Percentiles rank a stretch among this genome's conserved stretches.
These are phyloP conservation scores for Griposia aprilina DNA, from an alignment of 2,888 invertebrate genomes.

Conservation along the genomic window DNA sequence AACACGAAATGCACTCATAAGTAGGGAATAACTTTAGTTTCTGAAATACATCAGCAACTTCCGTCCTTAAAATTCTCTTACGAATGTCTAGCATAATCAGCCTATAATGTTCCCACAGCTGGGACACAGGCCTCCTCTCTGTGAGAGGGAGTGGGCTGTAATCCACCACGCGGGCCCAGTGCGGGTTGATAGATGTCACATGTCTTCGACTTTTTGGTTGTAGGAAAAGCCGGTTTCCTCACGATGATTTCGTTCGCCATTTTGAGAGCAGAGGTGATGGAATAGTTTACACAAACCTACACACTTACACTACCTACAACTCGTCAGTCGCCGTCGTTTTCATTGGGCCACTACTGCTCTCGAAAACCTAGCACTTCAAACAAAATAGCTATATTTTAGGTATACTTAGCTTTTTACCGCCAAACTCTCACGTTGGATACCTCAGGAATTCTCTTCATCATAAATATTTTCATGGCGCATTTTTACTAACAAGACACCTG, in stretches of 20 bases:
- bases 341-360: not conserved
- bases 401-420: not conserved
- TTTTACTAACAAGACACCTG: constrained; percentile 49
- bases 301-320: too few relatives aligned
- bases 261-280: not conserved
- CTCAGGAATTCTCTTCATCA: constrained; percentile 27
- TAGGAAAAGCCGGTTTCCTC: not conserved
- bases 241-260: not conserved
- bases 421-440: constrained; percentile 6
- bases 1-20: not conserved
- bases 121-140: too few relatives aligned
- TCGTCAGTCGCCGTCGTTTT: not conserved
- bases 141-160: not conserved
- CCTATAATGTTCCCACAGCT: not conserved
- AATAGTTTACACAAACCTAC: too few relatives aligned
- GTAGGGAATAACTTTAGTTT: not conserved
- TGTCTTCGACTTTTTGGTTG: not conserved
- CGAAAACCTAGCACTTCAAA: not conserved
- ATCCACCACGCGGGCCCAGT: too few relatives aligned
- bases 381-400: not conserved
- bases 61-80: not conserved
- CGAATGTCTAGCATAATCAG: not conserved
- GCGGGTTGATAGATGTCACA: too few relatives aligned
- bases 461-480: constrained; percentile 41
- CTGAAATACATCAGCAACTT: not conserved